Evolutionary conservation across 2,113 vertebrate genomes (phyloP), one percentile per base, ranked within the genome.

Genomic region (Perca schrenkii): DNA sequence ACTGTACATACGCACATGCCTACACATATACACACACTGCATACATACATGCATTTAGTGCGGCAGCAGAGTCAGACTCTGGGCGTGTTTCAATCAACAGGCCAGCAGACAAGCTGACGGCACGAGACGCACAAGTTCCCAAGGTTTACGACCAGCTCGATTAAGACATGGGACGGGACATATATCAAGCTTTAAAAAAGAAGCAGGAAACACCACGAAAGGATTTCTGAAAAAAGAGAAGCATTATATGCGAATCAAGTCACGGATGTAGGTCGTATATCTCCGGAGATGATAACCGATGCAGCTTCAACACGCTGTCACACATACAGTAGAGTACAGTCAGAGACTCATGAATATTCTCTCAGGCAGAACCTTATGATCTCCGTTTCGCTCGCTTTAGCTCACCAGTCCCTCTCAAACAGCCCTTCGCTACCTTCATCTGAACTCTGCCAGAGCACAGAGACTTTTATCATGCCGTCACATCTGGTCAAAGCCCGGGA

Each of bases 21-120:
- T 34, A 34, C 6, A 34, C 34, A 34, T 34, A 34, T 34, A 34
- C 36, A 25, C n/a, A 40, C 40, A 40, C 40, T 10, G 40, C 40
- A 40, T 40, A 40, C 40, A 40, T 40, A 40, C 40, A 40, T 40
- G 40, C 40, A 40, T 0, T 31, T 77, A 53, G 78, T 22, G 73
- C n/a, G 57, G 21, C 49, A 12, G 66, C 76, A 49, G 70, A 65
- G 73, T 72, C 58, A 22, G 72, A n/a, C 54, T 17, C 21, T 13
- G 6, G 78, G 60, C 75, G 19, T 21, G 73, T 87, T 92, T 90
- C 85, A 84, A 84, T 88, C 88, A 87, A 21, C 74, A 3, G 36
- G 63, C 25, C 58, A 36, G 80, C 63, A 69, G 64, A 60, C 57
- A 2, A 40, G 21, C 54, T 79, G 78, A 81, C 82, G 61, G 53